phyloP scores from a whole-genome alignment of 1,140 invertebrate species.

The Holotrichia oblita region DNA sequence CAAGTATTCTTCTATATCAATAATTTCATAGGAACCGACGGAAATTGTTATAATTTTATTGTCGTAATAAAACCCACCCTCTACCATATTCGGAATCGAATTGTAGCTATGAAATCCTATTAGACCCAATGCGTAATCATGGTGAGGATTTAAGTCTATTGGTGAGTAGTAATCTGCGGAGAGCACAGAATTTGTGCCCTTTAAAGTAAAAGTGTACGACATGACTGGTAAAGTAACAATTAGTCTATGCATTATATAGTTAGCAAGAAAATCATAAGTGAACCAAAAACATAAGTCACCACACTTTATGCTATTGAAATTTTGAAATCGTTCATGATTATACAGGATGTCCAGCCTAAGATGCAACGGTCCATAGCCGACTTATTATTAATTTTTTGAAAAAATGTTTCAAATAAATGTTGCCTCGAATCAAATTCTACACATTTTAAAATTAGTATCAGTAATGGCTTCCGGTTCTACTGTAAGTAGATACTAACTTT shows the following conservation, averaged over 20 bases:
- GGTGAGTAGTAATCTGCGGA: conserved; percentile 39
- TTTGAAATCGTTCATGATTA: conserved; percentile 32
- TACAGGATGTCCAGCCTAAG: no score
- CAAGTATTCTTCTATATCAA: conserved; percentile 53
- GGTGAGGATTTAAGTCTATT: conserved; percentile 29
- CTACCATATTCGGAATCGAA: conserved; percentile 58
- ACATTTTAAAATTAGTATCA: no score
- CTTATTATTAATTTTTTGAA: no score
- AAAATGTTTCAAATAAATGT: no score
- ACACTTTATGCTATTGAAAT: conserved; percentile 24
- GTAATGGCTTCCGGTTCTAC: no score
- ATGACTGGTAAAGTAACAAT: conserved; percentile 2
- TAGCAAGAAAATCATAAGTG: no score
- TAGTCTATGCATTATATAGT: background rate
- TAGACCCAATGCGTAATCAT: conserved; percentile 55
- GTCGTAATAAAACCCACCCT: conserved; percentile 56
- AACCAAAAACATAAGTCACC: conserved; percentile 40
- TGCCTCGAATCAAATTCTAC: no score
- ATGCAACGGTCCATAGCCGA: no score
- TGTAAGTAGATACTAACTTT: no score
- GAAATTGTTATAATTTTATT: conserved; percentile 55
- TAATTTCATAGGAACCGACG: conserved; percentile 58
- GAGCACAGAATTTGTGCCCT: background rate
- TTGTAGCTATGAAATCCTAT: conserved; percentile 58
- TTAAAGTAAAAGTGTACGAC: conserved; percentile 40